phyloP scores from a whole-genome alignment of 2,797 vertebrate species.

The Sebastes itinus region DNA sequence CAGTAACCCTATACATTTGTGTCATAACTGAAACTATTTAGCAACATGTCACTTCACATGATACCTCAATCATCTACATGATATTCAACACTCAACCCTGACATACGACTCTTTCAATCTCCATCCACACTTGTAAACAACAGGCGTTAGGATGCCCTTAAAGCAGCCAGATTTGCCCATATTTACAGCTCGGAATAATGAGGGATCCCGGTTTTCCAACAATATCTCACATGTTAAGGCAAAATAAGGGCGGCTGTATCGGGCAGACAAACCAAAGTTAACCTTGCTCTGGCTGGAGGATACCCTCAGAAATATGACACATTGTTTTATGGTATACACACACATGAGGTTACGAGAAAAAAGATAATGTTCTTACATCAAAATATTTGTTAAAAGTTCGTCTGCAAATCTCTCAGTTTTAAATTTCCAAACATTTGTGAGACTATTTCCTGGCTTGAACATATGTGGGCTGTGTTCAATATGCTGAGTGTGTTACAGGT shows the following conservation, averaged over 20 bases:
- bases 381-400: background rate
- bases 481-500: background rate
- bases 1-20: background rate
- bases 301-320: constrained; percentile 41
- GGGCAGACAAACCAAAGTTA: constrained; percentile 39
- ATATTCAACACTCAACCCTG: background rate
- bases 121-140: background rate
- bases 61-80: background rate
- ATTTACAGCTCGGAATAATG: constrained; percentile 56
- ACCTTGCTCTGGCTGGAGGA: constrained; percentile 30
- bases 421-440: background rate
- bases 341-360: background rate
- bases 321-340: constrained; percentile 7
- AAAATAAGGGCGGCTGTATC: constrained; percentile 65
- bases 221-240: constrained; percentile 46
- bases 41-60: background rate
- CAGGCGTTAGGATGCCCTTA: constrained; percentile 16
- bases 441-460: background rate
- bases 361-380: background rate
- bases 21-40: background rate
- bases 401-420: background rate
- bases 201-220: constrained; percentile 43
- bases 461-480: background rate
- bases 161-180: constrained; percentile 56
- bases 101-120: constrained; percentile 1